These are phyloP conservation scores for Microhierax caerulescens DNA, from an alignment of 2,797 vertebrate genomes.

Conservation along the genomic window DNA sequence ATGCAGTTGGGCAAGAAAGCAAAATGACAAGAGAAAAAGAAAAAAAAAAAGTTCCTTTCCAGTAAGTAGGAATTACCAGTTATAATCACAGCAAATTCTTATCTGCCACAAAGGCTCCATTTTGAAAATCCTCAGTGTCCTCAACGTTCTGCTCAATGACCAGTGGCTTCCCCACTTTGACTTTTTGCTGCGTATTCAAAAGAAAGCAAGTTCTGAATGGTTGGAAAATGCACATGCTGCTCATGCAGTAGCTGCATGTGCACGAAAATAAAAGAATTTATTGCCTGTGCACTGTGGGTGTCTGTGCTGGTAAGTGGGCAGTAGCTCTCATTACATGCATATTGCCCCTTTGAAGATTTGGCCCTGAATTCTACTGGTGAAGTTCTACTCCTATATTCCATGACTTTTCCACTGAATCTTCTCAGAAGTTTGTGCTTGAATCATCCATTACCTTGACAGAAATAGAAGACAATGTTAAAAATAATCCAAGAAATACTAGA, in stretches of 20 bases:
- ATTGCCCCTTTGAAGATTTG: neutral
- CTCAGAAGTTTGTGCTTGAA: neutral
- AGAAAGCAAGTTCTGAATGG: neutral
- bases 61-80: neutral
- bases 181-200: neutral
- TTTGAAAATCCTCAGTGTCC: neutral
- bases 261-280: neutral
- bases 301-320: neutral
- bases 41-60: neutral
- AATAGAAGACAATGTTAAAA: constrained; percentile 24
- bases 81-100: constrained; percentile 1
- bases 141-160: neutral
- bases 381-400: neutral
- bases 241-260: neutral
- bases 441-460: constrained; percentile 21
- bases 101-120: neutral
- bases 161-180: neutral
- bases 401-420: neutral
- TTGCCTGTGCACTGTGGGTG: neutral
- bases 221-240: neutral
- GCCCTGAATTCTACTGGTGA: neutral
- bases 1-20: constrained; percentile 15
- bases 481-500: neutral
- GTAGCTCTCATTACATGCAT: neutral
- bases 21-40: neutral